Evolutionary conservation across 2,888 invertebrate species (phyloP).

Genomic region (Eupithecia pulchellata): DNA sequence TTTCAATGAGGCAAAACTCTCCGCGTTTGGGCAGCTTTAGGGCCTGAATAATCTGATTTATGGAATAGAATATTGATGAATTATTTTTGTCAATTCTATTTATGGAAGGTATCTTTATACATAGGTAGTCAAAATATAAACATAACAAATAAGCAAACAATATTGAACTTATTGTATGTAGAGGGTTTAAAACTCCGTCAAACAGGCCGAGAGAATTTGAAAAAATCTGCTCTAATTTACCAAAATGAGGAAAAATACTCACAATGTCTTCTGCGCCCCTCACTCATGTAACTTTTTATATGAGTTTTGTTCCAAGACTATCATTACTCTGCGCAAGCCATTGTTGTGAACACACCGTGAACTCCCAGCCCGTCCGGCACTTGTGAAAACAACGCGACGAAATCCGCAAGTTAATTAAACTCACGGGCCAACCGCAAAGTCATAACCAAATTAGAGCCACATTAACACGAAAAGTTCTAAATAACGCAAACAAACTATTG

Average conservation of each 20-base stretch:
- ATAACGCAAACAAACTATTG: constrained; percentile 36
- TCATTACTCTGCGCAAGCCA: neutral
- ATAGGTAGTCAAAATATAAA: neutral
- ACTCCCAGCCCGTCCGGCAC: constrained; percentile 24
- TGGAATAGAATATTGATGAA: neutral
- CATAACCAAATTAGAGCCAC: constrained; percentile 36
- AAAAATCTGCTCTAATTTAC: neutral
- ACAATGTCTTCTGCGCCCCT: neutral
- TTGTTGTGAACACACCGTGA: constrained; percentile 18
- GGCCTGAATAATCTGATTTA: neutral
- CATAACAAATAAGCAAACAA: neutral
- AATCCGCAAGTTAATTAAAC: constrained; percentile 32
- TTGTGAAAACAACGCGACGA: constrained; percentile 32
- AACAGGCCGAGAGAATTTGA: neutral
- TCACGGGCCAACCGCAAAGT: constrained; percentile 24
- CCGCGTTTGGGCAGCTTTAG: no score
- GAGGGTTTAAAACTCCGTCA: neutral
- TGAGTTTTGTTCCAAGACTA: neutral
- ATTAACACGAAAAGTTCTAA: constrained; percentile 35
- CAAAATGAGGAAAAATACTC: neutral
- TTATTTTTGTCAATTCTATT: neutral
- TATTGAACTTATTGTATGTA: neutral
- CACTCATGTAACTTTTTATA: constrained; percentile 7
- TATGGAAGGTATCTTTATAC: neutral
- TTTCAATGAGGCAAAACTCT: no score